Evolutionary conservation across 2,888 invertebrate genomes (phyloP).

Genomic region (Tipula helvola): DNA sequence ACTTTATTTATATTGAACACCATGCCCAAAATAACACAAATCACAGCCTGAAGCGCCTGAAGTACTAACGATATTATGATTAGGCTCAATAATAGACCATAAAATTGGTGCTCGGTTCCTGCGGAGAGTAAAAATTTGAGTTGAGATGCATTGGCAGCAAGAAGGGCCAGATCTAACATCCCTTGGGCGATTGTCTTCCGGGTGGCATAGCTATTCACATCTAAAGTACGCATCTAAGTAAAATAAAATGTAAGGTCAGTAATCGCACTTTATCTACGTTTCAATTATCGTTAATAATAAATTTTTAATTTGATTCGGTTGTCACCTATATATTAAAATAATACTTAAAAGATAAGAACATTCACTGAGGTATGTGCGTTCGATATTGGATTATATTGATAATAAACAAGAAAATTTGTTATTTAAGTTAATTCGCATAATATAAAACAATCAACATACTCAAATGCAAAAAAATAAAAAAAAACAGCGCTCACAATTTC

Average conservation of each 20-base stretch:
- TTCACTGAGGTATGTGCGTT: background rate
- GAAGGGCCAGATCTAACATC: constrained; percentile 17
- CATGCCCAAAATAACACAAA: constrained; percentile 16
- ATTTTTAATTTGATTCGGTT: background rate
- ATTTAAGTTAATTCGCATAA: background rate
- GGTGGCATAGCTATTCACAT: constrained; percentile 17
- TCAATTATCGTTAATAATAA: background rate
- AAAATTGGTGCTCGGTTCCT: constrained; percentile 16
- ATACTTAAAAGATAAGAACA: background rate
- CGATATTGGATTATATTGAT: background rate
- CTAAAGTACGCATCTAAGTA: constrained; percentile 12
- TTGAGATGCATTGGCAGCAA: constrained; percentile 18
- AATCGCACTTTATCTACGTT: background rate
- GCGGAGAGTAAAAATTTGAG: constrained; percentile 16
- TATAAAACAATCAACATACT: background rate
- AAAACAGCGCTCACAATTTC: background rate
- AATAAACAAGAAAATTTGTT: background rate
- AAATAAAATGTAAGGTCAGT: background rate
- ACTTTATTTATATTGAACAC: constrained; percentile 18
- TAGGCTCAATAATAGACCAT: constrained; percentile 14
- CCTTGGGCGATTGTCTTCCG: constrained; percentile 18
- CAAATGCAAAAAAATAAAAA: background rate
- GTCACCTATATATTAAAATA: background rate
- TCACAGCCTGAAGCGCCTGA: constrained; percentile 16
- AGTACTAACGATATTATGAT: constrained; percentile 16